Percentiles rank a stretch among this genome's conserved stretches.
phyloP scores from a whole-genome alignment of 2,113 vertebrate genomes.

The Merops nubicus region DNA sequence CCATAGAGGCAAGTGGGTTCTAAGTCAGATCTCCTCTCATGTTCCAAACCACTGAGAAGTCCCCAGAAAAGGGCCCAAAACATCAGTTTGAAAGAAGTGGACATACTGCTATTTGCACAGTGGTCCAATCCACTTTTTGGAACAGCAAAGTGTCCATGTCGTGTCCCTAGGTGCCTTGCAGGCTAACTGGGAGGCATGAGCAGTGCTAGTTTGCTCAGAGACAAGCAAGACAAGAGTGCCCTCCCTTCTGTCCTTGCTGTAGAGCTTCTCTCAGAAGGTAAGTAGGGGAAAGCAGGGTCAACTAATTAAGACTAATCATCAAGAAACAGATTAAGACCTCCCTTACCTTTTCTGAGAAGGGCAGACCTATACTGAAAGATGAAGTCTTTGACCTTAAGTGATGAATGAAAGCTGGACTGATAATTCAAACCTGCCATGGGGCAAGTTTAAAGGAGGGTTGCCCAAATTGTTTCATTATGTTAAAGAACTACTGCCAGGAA shows the following conservation, averaged over 20 bases:
- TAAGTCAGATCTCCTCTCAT: neutral
- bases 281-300: neutral
- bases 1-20: neutral
- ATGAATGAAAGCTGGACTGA: slow-evolving; percentile 41
- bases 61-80: neutral
- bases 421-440: slow-evolving; percentile 49
- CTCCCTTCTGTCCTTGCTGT: neutral
- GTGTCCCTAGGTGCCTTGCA: neutral
- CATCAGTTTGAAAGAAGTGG: neutral
- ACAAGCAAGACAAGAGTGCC: neutral
- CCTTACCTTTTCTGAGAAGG: neutral
- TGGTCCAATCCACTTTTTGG: neutral
- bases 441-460: slow-evolving; percentile 44
- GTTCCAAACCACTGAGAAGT: neutral
- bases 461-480: slow-evolving; percentile 56
- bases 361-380: neutral
- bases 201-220: neutral
- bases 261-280: neutral
- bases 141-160: rapidly evolving
- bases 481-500: slow-evolving; percentile 51
- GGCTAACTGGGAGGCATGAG: neutral
- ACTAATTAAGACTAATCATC: neutral
- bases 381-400: slow-evolving; percentile 22
- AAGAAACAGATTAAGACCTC: neutral
- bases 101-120: neutral